These are phyloP conservation scores for Acropternis orthonyx DNA, from an alignment of 2,797 vertebrate species.

Conservation along the genomic window DNA sequence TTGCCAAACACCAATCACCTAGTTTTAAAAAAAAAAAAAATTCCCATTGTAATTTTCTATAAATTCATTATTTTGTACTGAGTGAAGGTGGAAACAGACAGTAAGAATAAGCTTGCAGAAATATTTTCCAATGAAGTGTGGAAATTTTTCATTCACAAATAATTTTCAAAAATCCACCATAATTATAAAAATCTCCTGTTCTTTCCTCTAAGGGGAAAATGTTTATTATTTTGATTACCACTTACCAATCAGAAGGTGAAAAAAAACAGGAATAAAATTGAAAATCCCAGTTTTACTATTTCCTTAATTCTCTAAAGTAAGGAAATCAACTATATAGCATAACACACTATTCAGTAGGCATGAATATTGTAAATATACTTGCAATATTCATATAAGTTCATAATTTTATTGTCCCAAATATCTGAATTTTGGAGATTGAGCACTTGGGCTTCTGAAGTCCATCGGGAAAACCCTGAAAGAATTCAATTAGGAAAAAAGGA, in stretches of 20 bases:
- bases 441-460: background rate
- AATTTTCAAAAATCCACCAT: background rate
- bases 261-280: background rate
- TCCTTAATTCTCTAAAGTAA: background rate
- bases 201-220: background rate
- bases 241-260: background rate
- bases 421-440: background rate
- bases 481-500: slow-evolving; percentile 17
- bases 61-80: background rate
- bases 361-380: background rate
- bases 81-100: background rate
- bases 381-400: background rate
- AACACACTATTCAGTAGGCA: background rate
- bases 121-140: rapidly evolving
- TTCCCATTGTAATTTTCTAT: background rate
- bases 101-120: background rate
- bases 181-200: background rate
- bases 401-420: background rate
- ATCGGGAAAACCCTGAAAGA: background rate
- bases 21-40: background rate
- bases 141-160: background rate
- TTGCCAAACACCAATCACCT: background rate
- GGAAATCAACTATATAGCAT: background rate
- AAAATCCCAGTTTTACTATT: background rate
- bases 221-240: background rate